Base-by-base conservation (phyloP, 2,113 vertebrate genomes). In the Symphodus melops region DNA sequence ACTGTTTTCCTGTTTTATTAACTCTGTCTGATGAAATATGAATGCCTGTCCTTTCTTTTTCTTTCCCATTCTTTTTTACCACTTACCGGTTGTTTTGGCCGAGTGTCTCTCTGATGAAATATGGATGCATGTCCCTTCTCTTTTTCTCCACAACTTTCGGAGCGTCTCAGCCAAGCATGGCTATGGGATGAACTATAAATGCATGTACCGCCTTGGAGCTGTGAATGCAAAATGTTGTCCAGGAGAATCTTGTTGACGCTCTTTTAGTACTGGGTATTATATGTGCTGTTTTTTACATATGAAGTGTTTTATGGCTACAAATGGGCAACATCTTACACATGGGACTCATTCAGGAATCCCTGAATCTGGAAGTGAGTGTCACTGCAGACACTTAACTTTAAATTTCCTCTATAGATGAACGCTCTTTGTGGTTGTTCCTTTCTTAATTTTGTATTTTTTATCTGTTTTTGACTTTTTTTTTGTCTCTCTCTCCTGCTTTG, bases 21-120 rank as follows among this genome's bases (percentile, higher is more conserved):
- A 84, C 75, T 62, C 23, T 17, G 33, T 69, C 63, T 65, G 64
- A 91, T 92, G 36, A 92, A 92, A 88, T 86, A 92, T 89, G 69
- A 77, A 92, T 89, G 81, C 51, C 11, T 62, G 83, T 89, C 87
- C 80, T 74, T 81, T 87, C 72, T 70, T 41, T 62, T 75, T 66
- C 58, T n/a, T 54, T 73, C 65, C 68, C 36, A 54, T 76, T 79
- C 52, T 62, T 75, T 75, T 52, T 58, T 48, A 62, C 82, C 77
- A 89, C 86, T 89, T 83, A 83, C 72, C 21, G 7, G 37, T 68
- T 77, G 74, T 80, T 84, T 84, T 78, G 68, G 65, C 84, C 57
- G 68, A 79, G 74, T 70, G 68, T 79, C 78, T 56, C 51, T 36
- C 51, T 68, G 68, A 87, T 94, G 52, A 93, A 94, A 89, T 87